Conservation (phyloP, 2,113 vertebrate genomes). For the Tychaedon coryphoeus region DNA sequence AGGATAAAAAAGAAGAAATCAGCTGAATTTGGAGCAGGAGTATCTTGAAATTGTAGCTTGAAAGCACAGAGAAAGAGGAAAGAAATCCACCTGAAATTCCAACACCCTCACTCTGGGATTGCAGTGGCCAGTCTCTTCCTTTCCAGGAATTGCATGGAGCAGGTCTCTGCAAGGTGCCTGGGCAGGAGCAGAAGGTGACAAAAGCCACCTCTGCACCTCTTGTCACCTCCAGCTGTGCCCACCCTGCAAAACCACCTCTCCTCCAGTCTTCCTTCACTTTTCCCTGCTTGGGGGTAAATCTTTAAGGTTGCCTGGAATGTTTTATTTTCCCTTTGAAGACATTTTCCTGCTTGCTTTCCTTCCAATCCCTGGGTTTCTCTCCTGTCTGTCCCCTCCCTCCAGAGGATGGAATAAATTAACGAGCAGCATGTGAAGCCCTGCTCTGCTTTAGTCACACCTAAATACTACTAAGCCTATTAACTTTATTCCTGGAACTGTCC, state of each 20-base stretch:
- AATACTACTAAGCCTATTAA: slow-evolving; percentile 20
- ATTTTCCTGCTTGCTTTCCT: background rate
- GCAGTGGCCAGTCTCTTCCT: accelerated
- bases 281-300: background rate
- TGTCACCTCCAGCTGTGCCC: background rate
- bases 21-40: accelerated
- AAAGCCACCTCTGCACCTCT: background rate
- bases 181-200: background rate
- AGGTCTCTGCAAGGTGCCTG: background rate
- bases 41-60: accelerated
- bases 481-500: slow-evolving; percentile 57
- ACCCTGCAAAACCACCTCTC: background rate
- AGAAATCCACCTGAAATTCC: background rate
- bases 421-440: background rate
- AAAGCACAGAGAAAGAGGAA: background rate
- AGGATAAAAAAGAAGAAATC: background rate
- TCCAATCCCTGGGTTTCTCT: background rate
- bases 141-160: background rate
- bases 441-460: background rate
- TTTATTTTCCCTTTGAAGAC: background rate
- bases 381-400: background rate
- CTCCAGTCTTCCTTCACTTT: background rate
- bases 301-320: background rate
- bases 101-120: accelerated
- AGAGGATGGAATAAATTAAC: slow-evolving; percentile 33